phyloP scores from a whole-genome alignment of 2,113 vertebrate genomes.

The Seriola quinqueradiata region DNA sequence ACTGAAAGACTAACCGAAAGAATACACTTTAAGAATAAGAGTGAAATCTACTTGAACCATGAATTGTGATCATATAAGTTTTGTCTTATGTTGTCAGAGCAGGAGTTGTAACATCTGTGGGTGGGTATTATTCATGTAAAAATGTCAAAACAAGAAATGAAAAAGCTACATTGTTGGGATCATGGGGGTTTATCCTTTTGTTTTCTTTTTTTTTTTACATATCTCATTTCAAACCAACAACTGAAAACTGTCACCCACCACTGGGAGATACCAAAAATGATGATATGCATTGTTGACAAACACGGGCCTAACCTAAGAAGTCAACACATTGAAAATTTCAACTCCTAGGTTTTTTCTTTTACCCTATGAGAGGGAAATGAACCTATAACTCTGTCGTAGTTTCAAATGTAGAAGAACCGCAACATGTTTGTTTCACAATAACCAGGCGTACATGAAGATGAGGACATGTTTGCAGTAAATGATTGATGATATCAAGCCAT shows the following conservation, averaged over 20 bases:
- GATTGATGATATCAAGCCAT: neutral
- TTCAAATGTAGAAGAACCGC: too few relatives aligned
- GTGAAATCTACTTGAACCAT: neutral
- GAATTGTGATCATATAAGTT: neutral
- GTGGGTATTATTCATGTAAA: slow-evolving; percentile 26
- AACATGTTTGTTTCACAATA: neutral
- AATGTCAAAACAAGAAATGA: slow-evolving; percentile 34
- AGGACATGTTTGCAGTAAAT: neutral
- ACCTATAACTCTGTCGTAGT: too few relatives aligned
- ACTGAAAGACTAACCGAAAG: slow-evolving; percentile 6
- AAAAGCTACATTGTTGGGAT: neutral
- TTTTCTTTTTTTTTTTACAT: neutral
- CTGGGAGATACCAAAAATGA: slow-evolving; percentile 9
- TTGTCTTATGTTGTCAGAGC: slow-evolving; percentile 4
- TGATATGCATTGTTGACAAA: slow-evolving; percentile 5
- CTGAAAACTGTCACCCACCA: neutral
- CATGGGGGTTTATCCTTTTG: slow-evolving; percentile 5
- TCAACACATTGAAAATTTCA: neutral
- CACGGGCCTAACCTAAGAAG: neutral
- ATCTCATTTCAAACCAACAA: slow-evolving; percentile 8
- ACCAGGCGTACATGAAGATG: neutral
- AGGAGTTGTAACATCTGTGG: slow-evolving; percentile 6
- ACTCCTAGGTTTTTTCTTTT: neutral
- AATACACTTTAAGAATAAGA: neutral
- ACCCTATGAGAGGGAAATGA: neutral